phyloP scores from a whole-genome alignment of 2,797 vertebrate genomes.

The Bradypodion pumilum region DNA sequence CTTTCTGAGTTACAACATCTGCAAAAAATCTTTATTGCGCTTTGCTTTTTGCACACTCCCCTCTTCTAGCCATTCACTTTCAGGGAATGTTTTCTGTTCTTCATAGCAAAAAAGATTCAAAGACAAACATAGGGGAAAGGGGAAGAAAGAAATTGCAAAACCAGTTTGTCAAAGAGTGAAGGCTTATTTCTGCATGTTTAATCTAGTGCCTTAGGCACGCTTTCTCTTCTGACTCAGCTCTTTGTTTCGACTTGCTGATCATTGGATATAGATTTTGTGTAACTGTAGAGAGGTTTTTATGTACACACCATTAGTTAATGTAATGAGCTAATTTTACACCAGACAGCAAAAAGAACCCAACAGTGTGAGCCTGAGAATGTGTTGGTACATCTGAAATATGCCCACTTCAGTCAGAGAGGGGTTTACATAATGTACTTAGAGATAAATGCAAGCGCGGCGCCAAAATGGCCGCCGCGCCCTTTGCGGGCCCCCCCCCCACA shows the following conservation, averaged over 20 bases:
- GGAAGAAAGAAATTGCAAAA: constrained; percentile 23
- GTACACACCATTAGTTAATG: constrained; percentile 48
- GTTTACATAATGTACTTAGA: constrained; percentile 12
- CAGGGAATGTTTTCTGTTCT: background rate
- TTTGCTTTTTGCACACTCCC: background rate
- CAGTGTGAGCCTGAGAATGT: background rate
- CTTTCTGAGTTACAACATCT: background rate
- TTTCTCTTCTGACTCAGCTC: constrained; percentile 43
- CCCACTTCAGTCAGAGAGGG: background rate
- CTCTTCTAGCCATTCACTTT: constrained; percentile 7
- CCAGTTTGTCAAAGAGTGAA: constrained; percentile 4
- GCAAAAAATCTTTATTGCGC: background rate
- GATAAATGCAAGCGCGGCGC: too few relatives aligned
- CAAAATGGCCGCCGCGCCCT: too few relatives aligned
- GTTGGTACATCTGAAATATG: constrained; percentile 22
- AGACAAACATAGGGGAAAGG: constrained; percentile 27
- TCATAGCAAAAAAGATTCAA: constrained; percentile 14
- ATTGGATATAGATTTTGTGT: constrained; percentile 42
- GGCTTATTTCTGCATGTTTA: constrained; percentile 34
- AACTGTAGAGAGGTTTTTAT: constrained; percentile 43
- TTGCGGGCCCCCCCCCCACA: too few relatives aligned
- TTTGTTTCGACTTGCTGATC: constrained; percentile 25
- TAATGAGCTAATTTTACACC: constrained; percentile 46
- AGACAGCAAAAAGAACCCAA: background rate
- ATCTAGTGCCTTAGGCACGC: constrained; percentile 4